Conservation (phyloP, 2,113 vertebrate genomes). For the Clupea harengus region DNA sequence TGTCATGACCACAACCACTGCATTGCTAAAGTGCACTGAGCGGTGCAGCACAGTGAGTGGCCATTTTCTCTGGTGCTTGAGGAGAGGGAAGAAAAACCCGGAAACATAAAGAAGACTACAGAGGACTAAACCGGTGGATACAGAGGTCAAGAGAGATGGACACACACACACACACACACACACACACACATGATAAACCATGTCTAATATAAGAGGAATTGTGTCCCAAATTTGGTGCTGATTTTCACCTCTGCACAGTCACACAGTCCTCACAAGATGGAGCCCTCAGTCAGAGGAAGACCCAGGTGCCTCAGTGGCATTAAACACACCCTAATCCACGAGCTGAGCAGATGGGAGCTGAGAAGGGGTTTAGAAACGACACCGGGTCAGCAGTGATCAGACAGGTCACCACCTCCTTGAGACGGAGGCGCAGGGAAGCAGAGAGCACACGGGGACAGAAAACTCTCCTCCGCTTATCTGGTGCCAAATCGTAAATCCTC, state of each 20-base stretch:
- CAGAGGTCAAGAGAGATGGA: neutral
- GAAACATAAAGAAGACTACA: neutral
- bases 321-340: neutral
- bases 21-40: neutral
- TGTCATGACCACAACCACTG: neutral
- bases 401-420: neutral
- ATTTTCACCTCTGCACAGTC: neutral
- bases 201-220: neutral
- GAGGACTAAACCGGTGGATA: neutral
- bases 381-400: neutral
- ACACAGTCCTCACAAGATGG: constrained; percentile 6
- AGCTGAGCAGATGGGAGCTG: neutral
- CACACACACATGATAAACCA: too few species aligned
- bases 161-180: neutral
- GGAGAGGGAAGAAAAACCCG: neutral
- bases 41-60: neutral
- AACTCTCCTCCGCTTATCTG: neutral
- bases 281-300: neutral
- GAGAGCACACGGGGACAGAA: neutral
- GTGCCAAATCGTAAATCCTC: too few species aligned
- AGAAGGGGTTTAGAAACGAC: neutral
- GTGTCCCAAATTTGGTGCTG: neutral
- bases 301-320: neutral
- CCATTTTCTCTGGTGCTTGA: constrained; percentile 5
- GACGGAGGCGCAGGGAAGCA: neutral